These are phyloP conservation scores for Manis pentadactyla DNA, from an alignment of 2,797 vertebrate species.

Conservation along the genomic window DNA sequence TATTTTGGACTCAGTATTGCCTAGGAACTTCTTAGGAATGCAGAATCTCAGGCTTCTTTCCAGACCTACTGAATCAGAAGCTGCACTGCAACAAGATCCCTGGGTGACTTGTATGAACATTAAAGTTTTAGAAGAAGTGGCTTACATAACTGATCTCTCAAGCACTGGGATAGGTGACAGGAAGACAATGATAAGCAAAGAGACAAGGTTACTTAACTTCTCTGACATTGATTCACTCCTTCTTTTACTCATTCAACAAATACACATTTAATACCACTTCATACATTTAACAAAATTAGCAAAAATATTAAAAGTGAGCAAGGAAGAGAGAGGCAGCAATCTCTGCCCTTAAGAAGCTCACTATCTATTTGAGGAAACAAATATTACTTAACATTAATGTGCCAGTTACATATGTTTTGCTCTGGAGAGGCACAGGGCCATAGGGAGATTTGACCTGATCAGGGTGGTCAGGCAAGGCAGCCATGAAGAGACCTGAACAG, in stretches of 20 bases:
- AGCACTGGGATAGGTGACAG: neutral
- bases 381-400: neutral
- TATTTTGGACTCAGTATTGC: neutral
- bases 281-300: neutral
- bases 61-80: neutral
- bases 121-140: neutral
- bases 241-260: neutral
- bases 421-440: neutral
- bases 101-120: neutral
- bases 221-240: neutral
- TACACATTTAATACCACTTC: neutral
- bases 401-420: neutral
- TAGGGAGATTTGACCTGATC: neutral
- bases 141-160: neutral
- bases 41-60: neutral
- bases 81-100: neutral
- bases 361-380: constrained; percentile 5
- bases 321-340: neutral
- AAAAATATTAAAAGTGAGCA: neutral
- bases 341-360: neutral
- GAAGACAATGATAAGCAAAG: neutral
- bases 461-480: neutral
- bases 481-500: neutral
- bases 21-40: neutral
- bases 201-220: neutral